Evolutionary conservation across 2,888 invertebrate genomes (phyloP), one percentile per base, ranked within the genome.

Genomic region (Endotricha flammealis): DNA sequence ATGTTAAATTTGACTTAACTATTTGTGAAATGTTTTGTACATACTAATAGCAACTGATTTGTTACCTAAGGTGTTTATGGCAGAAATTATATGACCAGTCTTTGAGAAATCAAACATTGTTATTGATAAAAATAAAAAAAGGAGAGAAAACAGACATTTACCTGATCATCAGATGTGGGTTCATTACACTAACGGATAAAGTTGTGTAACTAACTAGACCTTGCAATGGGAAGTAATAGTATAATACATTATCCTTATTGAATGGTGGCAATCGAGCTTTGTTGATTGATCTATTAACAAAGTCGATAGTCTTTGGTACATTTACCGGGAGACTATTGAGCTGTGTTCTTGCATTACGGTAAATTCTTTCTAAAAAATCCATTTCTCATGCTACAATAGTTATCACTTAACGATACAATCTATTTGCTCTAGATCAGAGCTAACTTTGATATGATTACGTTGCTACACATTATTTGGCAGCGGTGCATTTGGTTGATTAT

Each of bases 131-230:
- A n/a, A n/a, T n/a, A n/a, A n/a, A n/a, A n/a, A n/a, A n/a, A n/a
- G 5, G 36, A 33, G 12, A 27, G 42, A 28, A 20, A 22, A 28
- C 35, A 14, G 35, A n/a, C 11, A 6, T 25, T 50, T 64, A 91
- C 92, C 92, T 92, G 55, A 92, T 88, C 57, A 93, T 88, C 50
- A 95, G 77, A 48, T 90, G 89, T 2, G 95, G 95, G 65, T 95
- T 94, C 93, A 95, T 94, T 34, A 95, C 93, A 80, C 93, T 93
- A 30, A 95, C 87, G 29, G 95, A 93, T 33, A 95, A 88, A 23
- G 93, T 91, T 57, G 92, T 91, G 75, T 95, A 95, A 70, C 93
- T 92, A 42, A 89, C 87, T 32, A 92, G 88, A 29, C 95, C 95
- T 76, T 93, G 91, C 35, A 92, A 66, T 25, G 95, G 95, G 53